Evolutionary conservation across 2,888 invertebrate genomes (phyloP).

Genomic region (Watsonalla binaria): DNA sequence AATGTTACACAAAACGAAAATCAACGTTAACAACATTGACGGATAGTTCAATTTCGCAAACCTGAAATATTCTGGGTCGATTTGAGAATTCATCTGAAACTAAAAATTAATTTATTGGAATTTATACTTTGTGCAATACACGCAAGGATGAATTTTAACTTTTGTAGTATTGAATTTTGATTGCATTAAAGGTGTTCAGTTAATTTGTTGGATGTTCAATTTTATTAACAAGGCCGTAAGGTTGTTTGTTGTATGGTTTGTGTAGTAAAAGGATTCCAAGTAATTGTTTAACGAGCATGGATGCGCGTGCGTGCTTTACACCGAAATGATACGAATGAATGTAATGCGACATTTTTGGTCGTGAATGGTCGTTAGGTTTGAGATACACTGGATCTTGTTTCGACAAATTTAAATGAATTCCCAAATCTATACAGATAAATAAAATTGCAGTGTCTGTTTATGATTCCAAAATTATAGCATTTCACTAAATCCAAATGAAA

Average conservation of each 20-base stretch:
- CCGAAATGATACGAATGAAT: slow-evolving; percentile 16
- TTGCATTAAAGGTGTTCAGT: neutral
- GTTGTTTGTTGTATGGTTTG: slow-evolving; percentile 12
- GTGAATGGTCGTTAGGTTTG: slow-evolving; percentile 1
- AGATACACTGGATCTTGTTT: neutral
- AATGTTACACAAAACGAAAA: neutral
- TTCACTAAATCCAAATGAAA: too few species aligned
- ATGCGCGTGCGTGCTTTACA: slow-evolving; percentile 28
- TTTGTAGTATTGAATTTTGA: neutral
- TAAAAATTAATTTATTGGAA: neutral
- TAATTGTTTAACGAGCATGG: slow-evolving; percentile 23
- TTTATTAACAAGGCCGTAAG: slow-evolving; percentile 4
- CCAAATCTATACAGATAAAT: too few species aligned
- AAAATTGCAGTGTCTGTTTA: too few species aligned
- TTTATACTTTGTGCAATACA: neutral
- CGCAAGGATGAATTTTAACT: neutral
- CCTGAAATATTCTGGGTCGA: neutral
- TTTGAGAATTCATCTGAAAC: neutral
- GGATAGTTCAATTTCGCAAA: neutral
- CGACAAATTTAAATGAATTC: too few species aligned
- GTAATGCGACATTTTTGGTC: slow-evolving; percentile 17
- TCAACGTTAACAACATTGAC: neutral
- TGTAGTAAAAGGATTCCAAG: slow-evolving; percentile 14
- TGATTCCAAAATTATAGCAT: too few species aligned
- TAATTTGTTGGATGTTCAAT: neutral